Conservation (phyloP, 1,140 invertebrate species). For the Leucophenga varia region DNA sequence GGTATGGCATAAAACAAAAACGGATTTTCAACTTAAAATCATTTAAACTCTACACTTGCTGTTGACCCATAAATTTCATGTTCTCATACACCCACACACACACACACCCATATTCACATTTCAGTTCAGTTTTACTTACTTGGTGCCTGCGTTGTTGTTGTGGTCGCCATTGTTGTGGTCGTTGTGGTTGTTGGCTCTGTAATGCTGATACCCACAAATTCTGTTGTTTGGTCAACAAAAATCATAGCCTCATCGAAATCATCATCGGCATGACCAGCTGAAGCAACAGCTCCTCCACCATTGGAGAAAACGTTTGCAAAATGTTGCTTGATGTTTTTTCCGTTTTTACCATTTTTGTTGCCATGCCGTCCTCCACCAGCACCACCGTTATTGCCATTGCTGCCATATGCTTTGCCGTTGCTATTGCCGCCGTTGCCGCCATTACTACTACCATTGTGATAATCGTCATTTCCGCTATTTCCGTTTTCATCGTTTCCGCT, state of each 20-base stretch:
- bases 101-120: conserved; percentile 4
- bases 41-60: too few species aligned
- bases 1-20: too few species aligned
- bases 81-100: too few species aligned
- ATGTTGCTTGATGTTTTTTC: conserved; percentile 1
- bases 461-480: conserved; percentile 57
- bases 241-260: conserved; percentile 54
- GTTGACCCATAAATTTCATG: too few species aligned
- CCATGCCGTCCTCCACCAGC: conserved; percentile 1
- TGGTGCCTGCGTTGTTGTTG: conserved; percentile 69
- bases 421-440: conserved; percentile 56
- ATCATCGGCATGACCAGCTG: conserved; percentile 7
- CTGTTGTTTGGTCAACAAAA: conserved; percentile 57
- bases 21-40: too few species aligned
- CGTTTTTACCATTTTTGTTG: conserved; percentile 39
- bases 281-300: conserved; percentile 1
- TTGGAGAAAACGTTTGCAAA: conserved; percentile 6
- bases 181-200: conserved; percentile 58
- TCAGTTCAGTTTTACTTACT: conserved; percentile 59
- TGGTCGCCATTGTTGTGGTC: conserved; percentile 60
- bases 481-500: conserved; percentile 54
- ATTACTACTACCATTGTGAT: conserved; percentile 60
- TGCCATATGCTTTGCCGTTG: conserved; percentile 5
- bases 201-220: conserved; percentile 60
- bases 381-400: conserved; percentile 15